Percentiles rank a stretch among this genome's conserved stretches.
Conservation (phyloP, 1,140 invertebrate species). For the Physella acuta region DNA sequence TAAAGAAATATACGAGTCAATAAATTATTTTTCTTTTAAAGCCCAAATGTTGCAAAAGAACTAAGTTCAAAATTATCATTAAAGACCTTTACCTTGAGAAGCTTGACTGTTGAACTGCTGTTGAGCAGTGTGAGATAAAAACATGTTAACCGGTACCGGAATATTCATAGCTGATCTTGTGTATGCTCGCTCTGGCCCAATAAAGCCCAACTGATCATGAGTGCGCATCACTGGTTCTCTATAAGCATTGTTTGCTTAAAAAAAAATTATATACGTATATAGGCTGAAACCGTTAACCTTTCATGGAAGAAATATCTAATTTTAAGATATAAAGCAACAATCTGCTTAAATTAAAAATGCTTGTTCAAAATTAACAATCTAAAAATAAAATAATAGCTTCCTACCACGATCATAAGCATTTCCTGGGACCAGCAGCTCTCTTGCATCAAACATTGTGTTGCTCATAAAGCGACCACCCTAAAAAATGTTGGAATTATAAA, state of each 20-base stretch:
- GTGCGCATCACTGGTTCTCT: conserved; percentile 61
- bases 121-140: conserved; percentile 81
- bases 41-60: too few relatives aligned
- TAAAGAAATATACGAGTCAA: background rate
- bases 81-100: conserved; percentile 36
- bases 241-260: conserved; percentile 37
- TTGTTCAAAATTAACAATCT: background rate
- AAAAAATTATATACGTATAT: background rate
- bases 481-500: too few relatives aligned
- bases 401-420: conserved; percentile 70
- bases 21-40: too few relatives aligned
- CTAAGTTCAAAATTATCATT: background rate
- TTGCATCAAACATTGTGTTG: conserved; percentile 77
- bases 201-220: conserved; percentile 91
- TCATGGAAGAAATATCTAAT: too few relatives aligned
- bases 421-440: conserved; percentile 72
- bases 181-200: conserved; percentile 81
- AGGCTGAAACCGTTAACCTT: too few relatives aligned
- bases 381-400: background rate
- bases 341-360: too few relatives aligned
- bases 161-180: conserved; percentile 64
- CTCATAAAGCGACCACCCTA: conserved; percentile 93
- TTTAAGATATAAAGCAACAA: too few relatives aligned
- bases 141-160: conserved; percentile 92
- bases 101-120: conserved; percentile 74